Evolutionary conservation across 2,797 vertebrate species (phyloP), one percentile per base, ranked within the genome.

Genomic region (Petrocephalus schoutedeni): DNA sequence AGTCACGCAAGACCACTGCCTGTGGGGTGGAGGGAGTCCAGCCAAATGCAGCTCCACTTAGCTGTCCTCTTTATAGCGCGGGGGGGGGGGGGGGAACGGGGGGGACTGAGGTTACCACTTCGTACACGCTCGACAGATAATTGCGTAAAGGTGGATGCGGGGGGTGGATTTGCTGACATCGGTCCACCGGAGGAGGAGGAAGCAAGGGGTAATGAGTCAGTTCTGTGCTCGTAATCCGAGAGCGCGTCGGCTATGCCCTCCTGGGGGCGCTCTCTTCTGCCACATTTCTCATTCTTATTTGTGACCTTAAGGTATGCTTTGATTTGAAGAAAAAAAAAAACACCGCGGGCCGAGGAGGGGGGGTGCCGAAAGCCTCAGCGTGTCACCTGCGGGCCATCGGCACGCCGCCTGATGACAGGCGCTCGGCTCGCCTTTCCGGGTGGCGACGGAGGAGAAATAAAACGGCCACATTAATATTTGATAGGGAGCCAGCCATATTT

Each of bases 401-500:
- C 9, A 4, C 16, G 10, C 85, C 45, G 19, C 77, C 12, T 53
- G 36, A 51, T 85, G 19, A 41, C 58, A 16, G 83, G 8, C 59
- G 4, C 19, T 45, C 14, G 3, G 23, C 57, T 53, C 19, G 41
- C 49, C 10, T 56, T 28, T 16, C 71, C 32, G 28, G 88, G 88
- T 89, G 49, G 80, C 87, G 74, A 87, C 28, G 53, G 86, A 85
- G 82, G 86, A 89, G 88, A 91, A 92, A 91, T 91, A 86, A 92
- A 91, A 87, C 10, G 8, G 21, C 12, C 12, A 12, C 88, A 88
- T 91, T 92, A 93, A 93, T 92, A 90, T 45, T 71, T 83, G 80
- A 85, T 85, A 71, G 32, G 87, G 64, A 84, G 58, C 87, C 91
- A 89, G 88, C 90, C 92, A 54, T 88, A 91, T 92, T 92, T 94